phyloP scores from a whole-genome alignment of 2,113 vertebrate species.

The Falcunculus frontatus region DNA sequence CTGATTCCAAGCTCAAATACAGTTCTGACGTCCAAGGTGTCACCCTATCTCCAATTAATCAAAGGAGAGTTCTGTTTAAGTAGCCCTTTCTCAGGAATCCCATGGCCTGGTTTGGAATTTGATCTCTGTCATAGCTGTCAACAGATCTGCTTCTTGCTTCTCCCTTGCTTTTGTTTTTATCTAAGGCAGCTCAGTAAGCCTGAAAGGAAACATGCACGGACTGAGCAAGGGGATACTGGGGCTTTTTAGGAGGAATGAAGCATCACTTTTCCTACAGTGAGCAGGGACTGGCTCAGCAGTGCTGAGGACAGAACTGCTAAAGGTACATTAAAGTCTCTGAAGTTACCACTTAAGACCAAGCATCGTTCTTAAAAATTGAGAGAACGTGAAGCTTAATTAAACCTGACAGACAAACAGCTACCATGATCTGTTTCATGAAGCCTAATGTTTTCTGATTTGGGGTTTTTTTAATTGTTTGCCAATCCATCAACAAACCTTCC shows the following conservation, averaged over 20 bases:
- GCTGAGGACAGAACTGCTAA: not conserved
- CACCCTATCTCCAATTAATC: constrained; percentile 48
- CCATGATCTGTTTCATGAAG: not conserved
- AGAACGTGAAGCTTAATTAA: not conserved
- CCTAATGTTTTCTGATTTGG: not conserved
- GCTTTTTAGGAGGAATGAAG: not conserved
- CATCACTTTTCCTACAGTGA: not conserved
- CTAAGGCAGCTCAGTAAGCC: not conserved
- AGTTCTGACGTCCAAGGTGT: constrained; percentile 53
- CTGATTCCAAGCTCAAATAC: constrained; percentile 11
- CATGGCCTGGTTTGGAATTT: constrained; percentile 41
- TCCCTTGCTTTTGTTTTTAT: constrained; percentile 42
- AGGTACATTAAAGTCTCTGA: not conserved
- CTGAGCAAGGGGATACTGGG: not conserved
- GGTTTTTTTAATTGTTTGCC: not conserved
- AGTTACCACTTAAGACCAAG: not conserved
- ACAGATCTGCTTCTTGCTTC: constrained; percentile 28
- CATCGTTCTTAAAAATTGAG: not conserved
- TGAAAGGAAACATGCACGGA: not conserved
- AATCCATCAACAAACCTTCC: constrained; percentile 20
- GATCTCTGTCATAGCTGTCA: constrained; percentile 54
- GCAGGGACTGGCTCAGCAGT: not conserved
- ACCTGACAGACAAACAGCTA: not conserved
- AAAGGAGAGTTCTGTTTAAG: constrained; percentile 38
- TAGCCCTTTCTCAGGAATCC: constrained; percentile 32